phyloP scores from a whole-genome alignment of 2,113 vertebrate genomes.

The Mixornis gularis region DNA sequence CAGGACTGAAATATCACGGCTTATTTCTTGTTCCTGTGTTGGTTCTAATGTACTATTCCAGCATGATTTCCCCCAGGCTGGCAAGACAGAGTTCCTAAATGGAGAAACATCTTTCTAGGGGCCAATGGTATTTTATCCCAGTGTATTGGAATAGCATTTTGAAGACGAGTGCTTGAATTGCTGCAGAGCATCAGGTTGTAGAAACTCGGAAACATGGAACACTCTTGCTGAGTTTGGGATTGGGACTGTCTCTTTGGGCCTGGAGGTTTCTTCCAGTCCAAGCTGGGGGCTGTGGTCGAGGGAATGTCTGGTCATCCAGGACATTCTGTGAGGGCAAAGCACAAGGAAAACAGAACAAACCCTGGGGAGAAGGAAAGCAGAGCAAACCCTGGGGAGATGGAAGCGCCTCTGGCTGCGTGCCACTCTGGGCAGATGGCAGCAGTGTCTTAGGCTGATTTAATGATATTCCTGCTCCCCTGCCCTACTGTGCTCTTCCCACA shows the following conservation, averaged over 20 bases:
- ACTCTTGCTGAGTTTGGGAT: neutral
- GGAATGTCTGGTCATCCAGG: fast-evolving
- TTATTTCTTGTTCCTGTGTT: neutral
- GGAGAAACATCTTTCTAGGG: neutral
- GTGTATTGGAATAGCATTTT: neutral
- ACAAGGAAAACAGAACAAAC: neutral
- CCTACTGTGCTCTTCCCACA: neutral
- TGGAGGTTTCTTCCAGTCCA: neutral
- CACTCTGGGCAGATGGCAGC: neutral
- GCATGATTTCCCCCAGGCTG: neutral
- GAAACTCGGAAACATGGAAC: neutral
- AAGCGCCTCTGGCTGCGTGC: fast-evolving
- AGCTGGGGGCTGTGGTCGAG: neutral
- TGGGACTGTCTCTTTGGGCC: neutral
- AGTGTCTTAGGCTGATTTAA: neutral
- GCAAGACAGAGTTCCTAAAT: neutral
- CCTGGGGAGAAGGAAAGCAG: neutral
- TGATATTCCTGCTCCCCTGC: fast-evolving
- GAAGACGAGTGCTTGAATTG: neutral
- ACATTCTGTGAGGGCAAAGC: neutral
- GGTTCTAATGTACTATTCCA: neutral
- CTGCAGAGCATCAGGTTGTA: neutral
- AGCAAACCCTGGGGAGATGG: neutral
- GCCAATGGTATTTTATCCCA: neutral
- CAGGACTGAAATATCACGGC: neutral